These are phyloP conservation scores for Myripristis murdjan DNA, from an alignment of 2,797 vertebrate species.

Conservation along the genomic window DNA sequence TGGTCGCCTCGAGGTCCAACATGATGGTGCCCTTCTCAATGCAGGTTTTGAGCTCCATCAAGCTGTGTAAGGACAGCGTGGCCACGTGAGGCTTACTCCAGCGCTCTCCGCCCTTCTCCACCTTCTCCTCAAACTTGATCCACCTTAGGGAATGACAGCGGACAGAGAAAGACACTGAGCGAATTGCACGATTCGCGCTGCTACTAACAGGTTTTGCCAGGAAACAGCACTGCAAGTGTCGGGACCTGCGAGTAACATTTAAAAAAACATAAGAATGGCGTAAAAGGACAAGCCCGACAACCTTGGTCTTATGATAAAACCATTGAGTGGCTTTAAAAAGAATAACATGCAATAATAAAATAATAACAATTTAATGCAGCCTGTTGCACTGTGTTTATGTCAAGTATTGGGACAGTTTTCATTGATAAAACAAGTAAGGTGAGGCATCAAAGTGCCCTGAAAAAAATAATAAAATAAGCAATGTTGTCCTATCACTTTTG, in stretches of 20 bases:
- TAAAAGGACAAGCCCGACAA: neutral
- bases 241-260: neutral
- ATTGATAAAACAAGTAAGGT: no score
- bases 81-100: slow-evolving; percentile 98
- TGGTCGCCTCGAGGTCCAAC: slow-evolving; percentile 93
- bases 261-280: neutral
- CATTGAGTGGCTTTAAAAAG: no score
- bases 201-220: neutral
- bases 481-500: no score
- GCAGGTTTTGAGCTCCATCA: slow-evolving; percentile 94
- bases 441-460: no score
- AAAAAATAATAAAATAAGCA: no score
- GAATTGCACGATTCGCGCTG: no score
- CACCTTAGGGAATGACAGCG: slow-evolving; percentile 83
- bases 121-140: slow-evolving; percentile 99
- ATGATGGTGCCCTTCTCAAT: slow-evolving; percentile 96
- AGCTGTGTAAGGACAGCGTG: slow-evolving; percentile 89
- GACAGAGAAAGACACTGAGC: neutral
- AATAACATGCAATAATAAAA: neutral
- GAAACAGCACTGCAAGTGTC: neutral
- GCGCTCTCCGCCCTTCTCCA: slow-evolving; percentile 95
- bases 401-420: no score
- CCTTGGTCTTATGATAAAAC: neutral
- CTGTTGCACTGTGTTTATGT: no score
- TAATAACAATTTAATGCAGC: neutral